These are phyloP conservation scores for Conchocele bisecta DNA, from an alignment of 2,888 invertebrate genomes.

Conservation along the genomic window DNA sequence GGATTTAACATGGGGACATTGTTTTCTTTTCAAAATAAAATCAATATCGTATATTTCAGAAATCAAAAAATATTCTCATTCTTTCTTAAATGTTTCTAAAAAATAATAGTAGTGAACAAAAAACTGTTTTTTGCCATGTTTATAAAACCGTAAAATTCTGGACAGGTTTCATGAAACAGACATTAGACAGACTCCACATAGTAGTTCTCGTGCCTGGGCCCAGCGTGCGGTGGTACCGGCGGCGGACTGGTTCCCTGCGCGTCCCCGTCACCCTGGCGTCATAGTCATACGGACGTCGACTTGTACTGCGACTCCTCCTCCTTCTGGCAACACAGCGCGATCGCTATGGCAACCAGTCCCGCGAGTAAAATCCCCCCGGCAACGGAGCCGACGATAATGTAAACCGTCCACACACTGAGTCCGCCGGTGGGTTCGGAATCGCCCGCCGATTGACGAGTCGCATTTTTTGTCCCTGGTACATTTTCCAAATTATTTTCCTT, in stretches of 20 bases:
- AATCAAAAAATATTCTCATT: too few species aligned
- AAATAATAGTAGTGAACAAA: too few species aligned
- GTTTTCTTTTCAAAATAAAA: too few species aligned
- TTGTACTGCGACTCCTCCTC: conserved; percentile 72
- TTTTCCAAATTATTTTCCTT: conserved; percentile 1
- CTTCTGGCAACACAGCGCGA: conserved; percentile 73
- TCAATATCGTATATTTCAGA: too few species aligned
- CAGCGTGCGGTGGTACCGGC: conserved; percentile 7
- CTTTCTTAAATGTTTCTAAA: too few species aligned
- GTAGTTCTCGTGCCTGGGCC: conserved; percentile 31
- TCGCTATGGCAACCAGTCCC: conserved; percentile 74
- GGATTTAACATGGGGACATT: too few species aligned
- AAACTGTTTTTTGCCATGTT: too few species aligned
- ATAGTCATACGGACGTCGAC: conserved; percentile 73
- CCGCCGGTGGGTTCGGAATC: conserved; percentile 12
- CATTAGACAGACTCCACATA: conserved; percentile 29
- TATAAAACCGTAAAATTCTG: too few species aligned
- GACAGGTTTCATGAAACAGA: too few species aligned
- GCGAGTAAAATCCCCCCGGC: conserved; percentile 74
- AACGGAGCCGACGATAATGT: conserved; percentile 76
- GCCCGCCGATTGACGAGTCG: not conserved
- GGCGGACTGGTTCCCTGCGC: conserved; percentile 25
- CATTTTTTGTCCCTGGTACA: conserved; percentile 12
- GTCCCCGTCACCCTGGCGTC: conserved; percentile 55
- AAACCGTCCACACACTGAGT: conserved; percentile 74